A percentile compares a stretch with the other conserved stretches of the same genome.
Evolutionary conservation across 2,797 vertebrate genomes (phyloP).

Genomic region (Geotria australis): DNA sequence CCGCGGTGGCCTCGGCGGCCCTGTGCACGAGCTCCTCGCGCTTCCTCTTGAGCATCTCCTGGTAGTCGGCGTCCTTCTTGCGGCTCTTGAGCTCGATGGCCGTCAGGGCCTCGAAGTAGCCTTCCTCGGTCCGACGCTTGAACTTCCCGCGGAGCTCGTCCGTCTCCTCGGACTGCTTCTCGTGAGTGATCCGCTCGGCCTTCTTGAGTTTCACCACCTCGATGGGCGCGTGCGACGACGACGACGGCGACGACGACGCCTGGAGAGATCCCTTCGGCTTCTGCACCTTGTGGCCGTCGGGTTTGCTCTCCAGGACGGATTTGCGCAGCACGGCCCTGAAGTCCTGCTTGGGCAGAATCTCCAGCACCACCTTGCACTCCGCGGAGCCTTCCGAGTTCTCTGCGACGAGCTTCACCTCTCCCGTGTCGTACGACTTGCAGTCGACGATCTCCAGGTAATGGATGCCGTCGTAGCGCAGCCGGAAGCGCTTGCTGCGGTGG

Average conservation of each 20-base stretch:
- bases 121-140: neutral
- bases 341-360: conserved; percentile 73
- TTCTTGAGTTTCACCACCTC: neutral
- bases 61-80: neutral
- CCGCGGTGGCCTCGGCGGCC: neutral
- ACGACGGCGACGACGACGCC: neutral
- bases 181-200: neutral
- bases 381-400: conserved; percentile 59
- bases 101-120: neutral
- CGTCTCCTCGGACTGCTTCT: neutral
- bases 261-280: neutral
- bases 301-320: conserved; percentile 37
- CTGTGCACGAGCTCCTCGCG: neutral
- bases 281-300: conserved; percentile 13
- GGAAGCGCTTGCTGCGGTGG: conserved; percentile 84
- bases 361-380: conserved; percentile 63
- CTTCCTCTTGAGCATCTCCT: neutral
- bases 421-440: conserved; percentile 70
- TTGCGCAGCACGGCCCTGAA: conserved; percentile 62
- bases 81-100: neutral
- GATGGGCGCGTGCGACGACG: neutral
- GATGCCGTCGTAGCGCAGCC: conserved; percentile 74
- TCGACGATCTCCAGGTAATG: conserved; percentile 83
- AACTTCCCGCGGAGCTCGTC: neutral
- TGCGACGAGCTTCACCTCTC: conserved; percentile 57